Evolutionary conservation across 2,113 vertebrate genomes (phyloP), one percentile per base, ranked within the genome.

Genomic region (Morone saxatilis): DNA sequence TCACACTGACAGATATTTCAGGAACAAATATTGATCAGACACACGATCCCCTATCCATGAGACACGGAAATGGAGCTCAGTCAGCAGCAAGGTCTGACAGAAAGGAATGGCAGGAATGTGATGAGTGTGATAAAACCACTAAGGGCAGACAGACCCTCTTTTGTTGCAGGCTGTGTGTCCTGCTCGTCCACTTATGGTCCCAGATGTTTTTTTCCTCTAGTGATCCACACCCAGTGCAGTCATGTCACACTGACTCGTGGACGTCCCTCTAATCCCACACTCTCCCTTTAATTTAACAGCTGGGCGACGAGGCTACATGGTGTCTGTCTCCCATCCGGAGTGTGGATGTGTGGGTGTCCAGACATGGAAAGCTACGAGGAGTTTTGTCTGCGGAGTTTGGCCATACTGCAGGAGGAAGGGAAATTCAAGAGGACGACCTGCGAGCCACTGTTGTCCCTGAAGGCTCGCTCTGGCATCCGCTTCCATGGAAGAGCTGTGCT

Each of bases 351-450:
- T 65, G 70, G 93, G 78, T 47, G 78, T 60, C 50, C 86, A 70
- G 84, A 89, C 81, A 95, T 99, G 98, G 97, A 98, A 80, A 96
- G 96, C 81, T 99, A 98, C 67, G 97, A 98, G 78, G 88, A 95
- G 60, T 99, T 99, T 91, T 97, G 94, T 84, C 92, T 94, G 84
- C 95, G 92, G 67, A 96, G 94, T 85, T 86, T 97, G 85, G 89
- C 93, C 69, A 76, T 92, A 84, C 94, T 98, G 81, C 96, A 96
- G 87, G 92, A 93, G 67, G 91, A 95, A 80, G 72, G 87, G 61
- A 57, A 71, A 82, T 76, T 77, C 66, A 80, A 59, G 51, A 92
- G 36, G 87, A 88, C 19, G 71, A 88, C 94, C 84, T 74, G 78
- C 13, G 87, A 93, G 60, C 89, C 92, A 0, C 51, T 22, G 71